Evolutionary conservation across 2,888 invertebrate species (phyloP).

Genomic region (Thera britannica): DNA sequence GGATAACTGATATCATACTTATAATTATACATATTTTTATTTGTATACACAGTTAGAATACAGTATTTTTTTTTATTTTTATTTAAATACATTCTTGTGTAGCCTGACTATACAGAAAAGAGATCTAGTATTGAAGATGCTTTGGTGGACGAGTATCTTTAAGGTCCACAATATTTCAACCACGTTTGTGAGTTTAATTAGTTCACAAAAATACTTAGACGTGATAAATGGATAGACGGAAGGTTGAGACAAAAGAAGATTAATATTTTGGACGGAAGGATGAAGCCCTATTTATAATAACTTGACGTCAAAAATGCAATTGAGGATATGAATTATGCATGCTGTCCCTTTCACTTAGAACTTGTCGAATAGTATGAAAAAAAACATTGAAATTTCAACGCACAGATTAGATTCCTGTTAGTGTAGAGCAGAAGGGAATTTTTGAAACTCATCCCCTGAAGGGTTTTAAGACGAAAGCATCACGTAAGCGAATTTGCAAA

Average conservation of each 20-base stretch:
- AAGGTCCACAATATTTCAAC: conserved; percentile 43
- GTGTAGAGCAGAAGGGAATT: no score
- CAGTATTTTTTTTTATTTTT: no score
- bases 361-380: background rate
- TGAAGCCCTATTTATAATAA: conserved; percentile 36
- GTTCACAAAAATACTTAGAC: conserved; percentile 54
- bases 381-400: no score
- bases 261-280: conserved; percentile 49
- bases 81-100: no score
- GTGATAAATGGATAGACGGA: conserved; percentile 54
- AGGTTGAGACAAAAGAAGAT: conserved; percentile 55
- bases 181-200: conserved; percentile 53
- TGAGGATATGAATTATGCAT: conserved; percentile 25
- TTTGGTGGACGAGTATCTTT: conserved; percentile 1
- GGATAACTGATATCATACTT: no score
- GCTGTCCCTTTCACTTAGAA: conserved; percentile 9
- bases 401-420: no score
- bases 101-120: background rate
- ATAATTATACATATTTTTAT: no score
- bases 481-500: no score
- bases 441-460: no score
- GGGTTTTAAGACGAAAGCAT: no score
- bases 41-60: no score
- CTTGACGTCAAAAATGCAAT: conserved; percentile 34
- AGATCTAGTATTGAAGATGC: background rate